Evolutionary conservation across 2,113 vertebrate genomes (phyloP).

Genomic region (Pluvialis apricaria): DNA sequence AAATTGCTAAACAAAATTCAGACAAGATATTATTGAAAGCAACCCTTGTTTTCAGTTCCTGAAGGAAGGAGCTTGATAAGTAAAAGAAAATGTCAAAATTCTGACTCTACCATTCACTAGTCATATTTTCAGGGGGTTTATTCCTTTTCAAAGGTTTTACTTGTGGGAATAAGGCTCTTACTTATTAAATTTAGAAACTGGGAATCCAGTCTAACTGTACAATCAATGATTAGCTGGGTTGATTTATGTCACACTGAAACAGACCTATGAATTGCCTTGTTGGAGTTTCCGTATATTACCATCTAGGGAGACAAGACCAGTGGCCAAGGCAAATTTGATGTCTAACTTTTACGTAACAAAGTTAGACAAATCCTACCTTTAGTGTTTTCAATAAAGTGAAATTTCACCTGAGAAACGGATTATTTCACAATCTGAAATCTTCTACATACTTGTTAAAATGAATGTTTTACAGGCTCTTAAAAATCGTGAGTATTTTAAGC

Average conservation of each 20-base stretch:
- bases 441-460: neutral
- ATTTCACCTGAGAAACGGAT: neutral
- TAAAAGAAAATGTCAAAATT: neutral
- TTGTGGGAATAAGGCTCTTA: neutral
- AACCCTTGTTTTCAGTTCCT: neutral
- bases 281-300: neutral
- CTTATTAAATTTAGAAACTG: neutral
- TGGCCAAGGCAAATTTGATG: neutral
- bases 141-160: neutral
- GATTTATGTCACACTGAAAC: neutral
- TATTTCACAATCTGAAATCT: neutral
- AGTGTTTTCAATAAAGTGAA: neutral
- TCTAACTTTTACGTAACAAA: neutral
- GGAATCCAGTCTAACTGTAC: neutral
- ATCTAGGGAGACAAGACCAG: neutral
- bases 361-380: neutral
- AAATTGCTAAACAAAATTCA: neutral
- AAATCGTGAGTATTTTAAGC: neutral
- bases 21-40: neutral
- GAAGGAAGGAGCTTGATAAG: neutral
- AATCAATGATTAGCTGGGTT: neutral
- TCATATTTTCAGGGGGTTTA: fast-evolving
- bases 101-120: neutral
- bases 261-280: neutral
- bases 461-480: neutral